phyloP scores from a whole-genome alignment of 1,140 invertebrate genomes.

The Neodiprion pinetum region DNA sequence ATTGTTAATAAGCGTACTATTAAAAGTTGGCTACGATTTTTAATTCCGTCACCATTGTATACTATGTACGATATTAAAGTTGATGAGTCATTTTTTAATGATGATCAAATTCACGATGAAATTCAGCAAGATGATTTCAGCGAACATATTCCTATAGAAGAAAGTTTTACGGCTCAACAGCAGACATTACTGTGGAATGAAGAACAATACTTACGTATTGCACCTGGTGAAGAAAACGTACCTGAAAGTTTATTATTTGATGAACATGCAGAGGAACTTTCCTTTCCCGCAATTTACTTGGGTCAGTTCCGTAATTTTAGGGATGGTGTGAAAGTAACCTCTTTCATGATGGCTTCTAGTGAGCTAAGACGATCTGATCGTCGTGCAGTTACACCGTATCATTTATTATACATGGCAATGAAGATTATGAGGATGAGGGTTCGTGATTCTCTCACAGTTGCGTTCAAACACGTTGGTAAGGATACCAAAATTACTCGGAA shows the following conservation, averaged over 20 bases:
- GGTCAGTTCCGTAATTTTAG: conserved; percentile 43
- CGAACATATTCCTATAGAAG: conserved; percentile 38
- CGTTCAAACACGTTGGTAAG: conserved; percentile 36
- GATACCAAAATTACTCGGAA: conserved; percentile 32
- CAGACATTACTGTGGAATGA: conserved; percentile 48
- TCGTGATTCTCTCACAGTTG: conserved; percentile 24
- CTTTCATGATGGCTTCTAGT: conserved; percentile 35
- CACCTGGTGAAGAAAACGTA: conserved; percentile 39
- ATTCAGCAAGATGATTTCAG: conserved; percentile 28
- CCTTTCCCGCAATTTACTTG: conserved; percentile 49
- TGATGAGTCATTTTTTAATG: conserved; percentile 9
- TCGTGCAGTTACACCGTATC: conserved; percentile 30
- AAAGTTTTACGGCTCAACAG: conserved; percentile 41
- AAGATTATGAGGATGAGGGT: conserved; percentile 34
- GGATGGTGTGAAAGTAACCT: conserved; percentile 32
- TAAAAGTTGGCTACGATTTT: conserved; percentile 31
- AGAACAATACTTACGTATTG: conserved; percentile 39
- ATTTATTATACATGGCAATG: conserved; percentile 39
- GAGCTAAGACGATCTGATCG: conserved; percentile 35
- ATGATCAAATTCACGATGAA: conserved; percentile 24
- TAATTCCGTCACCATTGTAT: conserved; percentile 30
- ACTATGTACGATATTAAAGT: background rate
- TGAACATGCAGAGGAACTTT: conserved; percentile 47
- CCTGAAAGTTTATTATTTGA: conserved; percentile 38
- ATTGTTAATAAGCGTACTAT: conserved; percentile 30